A percentile compares a stretch with the other conserved stretches of the same genome.
These are phyloP conservation scores for Drosophila ustulata DNA, from an alignment of 2,888 invertebrate species.

Conservation along the genomic window DNA sequence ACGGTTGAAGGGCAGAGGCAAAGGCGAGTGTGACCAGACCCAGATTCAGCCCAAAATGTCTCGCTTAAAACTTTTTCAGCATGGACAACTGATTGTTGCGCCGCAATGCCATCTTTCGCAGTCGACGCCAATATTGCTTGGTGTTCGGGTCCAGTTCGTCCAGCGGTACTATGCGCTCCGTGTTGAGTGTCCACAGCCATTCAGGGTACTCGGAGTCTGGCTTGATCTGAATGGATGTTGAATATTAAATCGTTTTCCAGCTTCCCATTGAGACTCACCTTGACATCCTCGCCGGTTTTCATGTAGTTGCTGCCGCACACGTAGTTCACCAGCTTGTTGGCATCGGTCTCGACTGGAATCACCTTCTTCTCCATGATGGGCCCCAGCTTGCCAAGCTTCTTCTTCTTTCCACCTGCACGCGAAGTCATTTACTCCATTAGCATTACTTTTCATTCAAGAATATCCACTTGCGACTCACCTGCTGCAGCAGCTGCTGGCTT, in stretches of 20 bases:
- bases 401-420: conserved; percentile 85
- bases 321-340: conserved; percentile 89
- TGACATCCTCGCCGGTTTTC: conserved; percentile 92
- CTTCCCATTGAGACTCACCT: conserved; percentile 84
- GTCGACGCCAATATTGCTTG: conserved; percentile 92
- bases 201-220: conserved; percentile 94
- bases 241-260: neutral
- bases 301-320: conserved; percentile 95
- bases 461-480: conserved; percentile 44
- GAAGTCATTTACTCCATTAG: neutral
- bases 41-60: neutral
- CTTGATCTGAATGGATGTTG: conserved; percentile 85
- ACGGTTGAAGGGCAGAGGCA: conserved; percentile 46
- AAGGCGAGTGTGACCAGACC: conserved; percentile 36
- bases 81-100: conserved; percentile 88
- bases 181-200: conserved; percentile 94
- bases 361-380: conserved; percentile 89
- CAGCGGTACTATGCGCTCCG: conserved; percentile 88
- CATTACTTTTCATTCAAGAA: neutral
- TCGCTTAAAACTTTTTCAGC: conserved; percentile 87
- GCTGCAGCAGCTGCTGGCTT: conserved; percentile 68
- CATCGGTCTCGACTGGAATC: conserved; percentile 94
- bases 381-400: conserved; percentile 88
- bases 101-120: conserved; percentile 88
- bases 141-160: conserved; percentile 92